Evolutionary conservation across 2,113 vertebrate genomes (phyloP).

Genomic region (Chaetodon trifascialis): DNA sequence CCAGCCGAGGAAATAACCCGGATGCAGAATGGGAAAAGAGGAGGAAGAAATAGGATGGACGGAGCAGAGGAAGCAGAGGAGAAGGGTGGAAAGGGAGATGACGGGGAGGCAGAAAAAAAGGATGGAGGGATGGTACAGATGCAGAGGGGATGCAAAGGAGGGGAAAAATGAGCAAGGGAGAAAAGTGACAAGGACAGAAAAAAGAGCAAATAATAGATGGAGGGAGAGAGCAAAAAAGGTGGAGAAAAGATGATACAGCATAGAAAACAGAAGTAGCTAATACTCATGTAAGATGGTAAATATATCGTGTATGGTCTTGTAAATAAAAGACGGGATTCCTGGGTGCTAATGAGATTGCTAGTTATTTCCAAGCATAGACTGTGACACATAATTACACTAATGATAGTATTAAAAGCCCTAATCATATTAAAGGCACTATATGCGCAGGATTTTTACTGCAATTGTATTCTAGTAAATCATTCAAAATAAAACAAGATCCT

Average conservation of each 20-base stretch:
- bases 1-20: conserved; percentile 30
- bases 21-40: conserved; percentile 39
- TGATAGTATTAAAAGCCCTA: too few relatives aligned
- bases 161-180: neutral
- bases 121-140: neutral
- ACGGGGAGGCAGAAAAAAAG: neutral
- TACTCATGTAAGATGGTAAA: neutral
- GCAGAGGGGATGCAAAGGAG: neutral
- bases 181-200: neutral
- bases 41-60: conserved; percentile 3
- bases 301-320: neutral
- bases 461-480: neutral
- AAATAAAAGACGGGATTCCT: neutral
- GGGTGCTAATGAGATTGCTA: too few relatives aligned
- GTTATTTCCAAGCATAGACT: too few relatives aligned
- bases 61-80: neutral
- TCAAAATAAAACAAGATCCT: neutral
- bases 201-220: neutral
- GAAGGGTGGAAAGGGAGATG: too few relatives aligned
- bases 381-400: too few relatives aligned
- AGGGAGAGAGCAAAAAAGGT: neutral
- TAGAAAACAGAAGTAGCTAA: neutral
- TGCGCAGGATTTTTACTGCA: too few relatives aligned
- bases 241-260: neutral
- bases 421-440: too few relatives aligned